These are phyloP conservation scores for Anastrepha ludens DNA, from an alignment of 1,140 invertebrate species.

Conservation along the genomic window DNA sequence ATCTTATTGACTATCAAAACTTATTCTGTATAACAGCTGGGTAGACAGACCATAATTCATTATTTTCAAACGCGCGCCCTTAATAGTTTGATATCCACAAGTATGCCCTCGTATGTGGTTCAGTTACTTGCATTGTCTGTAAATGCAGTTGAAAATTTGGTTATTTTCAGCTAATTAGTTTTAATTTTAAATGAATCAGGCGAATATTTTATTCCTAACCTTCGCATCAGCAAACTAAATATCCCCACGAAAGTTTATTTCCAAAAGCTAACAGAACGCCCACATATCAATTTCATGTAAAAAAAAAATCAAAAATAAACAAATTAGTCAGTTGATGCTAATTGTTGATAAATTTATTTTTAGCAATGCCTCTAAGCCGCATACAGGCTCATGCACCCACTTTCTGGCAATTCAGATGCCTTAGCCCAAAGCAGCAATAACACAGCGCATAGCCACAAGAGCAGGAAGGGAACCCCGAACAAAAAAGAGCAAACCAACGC, in stretches of 20 bases:
- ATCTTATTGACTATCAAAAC: too few relatives aligned
- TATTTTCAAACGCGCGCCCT: too few relatives aligned
- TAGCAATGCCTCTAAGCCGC: not conserved
- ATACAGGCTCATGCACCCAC: not conserved
- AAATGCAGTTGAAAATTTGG: not conserved
- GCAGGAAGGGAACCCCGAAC: not conserved
- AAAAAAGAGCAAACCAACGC: not conserved
- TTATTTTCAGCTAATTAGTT: not conserved
- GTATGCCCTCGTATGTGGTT: too few relatives aligned
- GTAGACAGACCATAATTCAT: too few relatives aligned
- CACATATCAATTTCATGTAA: too few relatives aligned
- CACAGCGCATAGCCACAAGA: not conserved
- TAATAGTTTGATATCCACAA: too few relatives aligned
- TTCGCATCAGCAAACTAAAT: not conserved
- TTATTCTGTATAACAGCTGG: too few relatives aligned
- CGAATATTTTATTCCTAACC: too few relatives aligned
- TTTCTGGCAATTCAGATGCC: not conserved
- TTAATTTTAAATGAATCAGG: not conserved
- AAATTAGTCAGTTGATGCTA: not conserved
- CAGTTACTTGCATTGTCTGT: not conserved
- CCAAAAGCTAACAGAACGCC: not conserved
- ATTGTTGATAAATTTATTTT: slow-evolving; percentile 22
- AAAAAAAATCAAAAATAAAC: not conserved
- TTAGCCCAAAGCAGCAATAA: not conserved
- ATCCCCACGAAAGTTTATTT: not conserved